These are phyloP conservation scores for Oxycera nigricornis DNA, from an alignment of 2,888 invertebrate genomes.

Conservation along the genomic window DNA sequence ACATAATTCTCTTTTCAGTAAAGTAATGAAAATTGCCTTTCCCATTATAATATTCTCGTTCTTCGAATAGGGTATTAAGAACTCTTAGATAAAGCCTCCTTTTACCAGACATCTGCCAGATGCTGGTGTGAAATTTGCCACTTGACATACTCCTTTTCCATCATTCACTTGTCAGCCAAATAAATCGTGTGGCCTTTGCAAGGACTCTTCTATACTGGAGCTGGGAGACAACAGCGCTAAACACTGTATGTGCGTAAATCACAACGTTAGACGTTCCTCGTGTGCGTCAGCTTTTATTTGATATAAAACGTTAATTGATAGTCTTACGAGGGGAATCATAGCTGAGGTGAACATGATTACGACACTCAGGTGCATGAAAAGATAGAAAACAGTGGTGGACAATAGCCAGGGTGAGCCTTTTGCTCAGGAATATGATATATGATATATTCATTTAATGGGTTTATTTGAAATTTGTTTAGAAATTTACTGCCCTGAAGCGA, in stretches of 20 bases:
- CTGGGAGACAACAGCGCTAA: not conserved
- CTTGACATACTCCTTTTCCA: slow-evolving; percentile 1
- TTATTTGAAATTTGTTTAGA: too few species aligned
- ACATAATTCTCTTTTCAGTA: too few species aligned
- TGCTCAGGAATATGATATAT: too few species aligned
- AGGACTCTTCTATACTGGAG: not conserved
- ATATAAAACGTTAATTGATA: not conserved
- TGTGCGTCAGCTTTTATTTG: not conserved
- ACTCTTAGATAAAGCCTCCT: not conserved
- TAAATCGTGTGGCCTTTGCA: not conserved
- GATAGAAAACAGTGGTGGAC: too few species aligned
- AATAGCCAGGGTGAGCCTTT: too few species aligned
- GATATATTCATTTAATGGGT: too few species aligned
- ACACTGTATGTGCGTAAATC: not conserved
- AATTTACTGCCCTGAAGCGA: too few species aligned
- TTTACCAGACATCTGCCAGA: not conserved
- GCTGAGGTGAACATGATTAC: not conserved
- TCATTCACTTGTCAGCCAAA: slow-evolving; percentile 1
- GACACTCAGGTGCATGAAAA: too few species aligned
- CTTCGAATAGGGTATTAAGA: too few species aligned
- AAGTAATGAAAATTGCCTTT: too few species aligned
- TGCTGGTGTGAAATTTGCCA: slow-evolving; percentile 5
- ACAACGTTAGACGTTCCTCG: not conserved
- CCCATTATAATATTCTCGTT: too few species aligned
- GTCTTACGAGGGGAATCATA: not conserved